Conservation (phyloP, 2,888 invertebrate species). For the Pristionchus exspectatus region DNA sequence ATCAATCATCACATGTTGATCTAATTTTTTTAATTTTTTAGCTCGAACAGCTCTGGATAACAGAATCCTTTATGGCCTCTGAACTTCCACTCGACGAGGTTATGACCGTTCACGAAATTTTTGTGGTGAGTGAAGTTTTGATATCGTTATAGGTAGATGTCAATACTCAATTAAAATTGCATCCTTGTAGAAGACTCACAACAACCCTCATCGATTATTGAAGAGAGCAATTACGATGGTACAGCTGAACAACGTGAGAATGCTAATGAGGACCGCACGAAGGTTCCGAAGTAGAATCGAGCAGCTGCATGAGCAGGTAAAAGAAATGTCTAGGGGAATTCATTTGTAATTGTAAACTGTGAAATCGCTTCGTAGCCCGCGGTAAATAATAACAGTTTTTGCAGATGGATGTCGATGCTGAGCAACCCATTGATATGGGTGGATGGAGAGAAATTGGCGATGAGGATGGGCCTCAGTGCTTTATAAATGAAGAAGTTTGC, state of each 20-base stretch:
- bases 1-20: neutral
- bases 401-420: slow-evolving; percentile 20
- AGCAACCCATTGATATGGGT: neutral
- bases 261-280: neutral
- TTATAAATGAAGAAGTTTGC: neutral
- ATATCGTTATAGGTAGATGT: neutral
- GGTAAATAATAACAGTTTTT: neutral
- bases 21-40: neutral
- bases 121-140: neutral
- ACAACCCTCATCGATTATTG: neutral
- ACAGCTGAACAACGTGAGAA: neutral
- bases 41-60: neutral
- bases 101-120: neutral
- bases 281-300: neutral
- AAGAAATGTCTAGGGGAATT: neutral
- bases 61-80: neutral
- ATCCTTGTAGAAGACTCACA: neutral
- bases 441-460: slow-evolving; percentile 33
- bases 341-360: neutral
- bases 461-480: slow-evolving; percentile 5
- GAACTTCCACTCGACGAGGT: neutral
- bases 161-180: neutral
- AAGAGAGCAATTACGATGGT: neutral
- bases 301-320: neutral
- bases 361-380: no score